A percentile compares a stretch with the other conserved stretches of the same genome.
Conservation (phyloP, 2,888 invertebrate species). For the Dynastes tityus region DNA sequence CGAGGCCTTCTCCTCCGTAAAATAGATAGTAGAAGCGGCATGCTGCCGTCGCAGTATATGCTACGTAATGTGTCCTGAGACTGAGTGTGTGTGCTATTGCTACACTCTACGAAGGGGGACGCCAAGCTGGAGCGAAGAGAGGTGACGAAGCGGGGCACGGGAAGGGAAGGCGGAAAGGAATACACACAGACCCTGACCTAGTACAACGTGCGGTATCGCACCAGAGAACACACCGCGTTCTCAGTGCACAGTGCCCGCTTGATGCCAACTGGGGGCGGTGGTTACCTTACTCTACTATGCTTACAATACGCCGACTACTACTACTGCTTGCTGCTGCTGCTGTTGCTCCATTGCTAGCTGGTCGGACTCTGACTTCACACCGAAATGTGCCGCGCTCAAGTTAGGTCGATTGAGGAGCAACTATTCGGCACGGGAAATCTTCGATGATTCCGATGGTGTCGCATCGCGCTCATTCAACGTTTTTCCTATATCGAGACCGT, state of each 20-base stretch:
- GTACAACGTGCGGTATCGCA: constrained; percentile 62
- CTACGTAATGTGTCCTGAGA: constrained; percentile 56
- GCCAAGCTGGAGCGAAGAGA: constrained; percentile 10
- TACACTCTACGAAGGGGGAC: constrained; percentile 16
- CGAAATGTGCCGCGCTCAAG: constrained; percentile 44
- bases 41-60: constrained; percentile 23
- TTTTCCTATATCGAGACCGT: not conserved
- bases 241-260: constrained; percentile 53
- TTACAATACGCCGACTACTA: constrained; percentile 35
- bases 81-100: constrained; percentile 4
- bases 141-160: constrained; percentile 49
- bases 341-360: constrained; percentile 41
- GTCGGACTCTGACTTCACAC: constrained; percentile 36
- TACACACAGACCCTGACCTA: constrained; percentile 62
- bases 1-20: constrained; percentile 59
- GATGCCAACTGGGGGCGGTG: constrained; percentile 60
- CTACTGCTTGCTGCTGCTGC: constrained; percentile 5
- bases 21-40: constrained; percentile 55
- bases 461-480: constrained; percentile 37
- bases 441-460: constrained; percentile 30
- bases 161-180: constrained; percentile 55
- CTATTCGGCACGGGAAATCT: constrained; percentile 24
- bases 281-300: constrained; percentile 50
- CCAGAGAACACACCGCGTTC: constrained; percentile 49
- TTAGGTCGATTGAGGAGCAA: constrained; percentile 31